phyloP scores from a whole-genome alignment of 1,140 invertebrate genomes.

The Diorhabda sublineata region DNA sequence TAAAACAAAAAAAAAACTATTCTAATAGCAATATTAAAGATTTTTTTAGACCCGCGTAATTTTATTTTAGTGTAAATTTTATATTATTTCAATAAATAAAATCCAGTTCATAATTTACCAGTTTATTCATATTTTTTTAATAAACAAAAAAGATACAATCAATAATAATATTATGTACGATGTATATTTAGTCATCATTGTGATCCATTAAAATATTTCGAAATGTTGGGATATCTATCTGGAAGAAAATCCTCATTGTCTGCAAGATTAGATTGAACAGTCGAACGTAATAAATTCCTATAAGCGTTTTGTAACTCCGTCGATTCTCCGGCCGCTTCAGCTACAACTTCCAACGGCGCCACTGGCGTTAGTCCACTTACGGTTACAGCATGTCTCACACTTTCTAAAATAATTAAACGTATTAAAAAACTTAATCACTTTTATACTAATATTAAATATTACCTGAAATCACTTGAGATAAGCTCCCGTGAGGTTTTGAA shows the following conservation, averaged over 20 bases:
- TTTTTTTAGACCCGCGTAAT: no score
- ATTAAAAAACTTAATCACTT: not conserved
- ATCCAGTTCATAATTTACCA: no score
- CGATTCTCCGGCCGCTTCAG: conserved; percentile 44
- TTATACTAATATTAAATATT: conserved; percentile 6
- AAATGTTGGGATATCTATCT: conserved; percentile 51
- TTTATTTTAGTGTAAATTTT: no score
- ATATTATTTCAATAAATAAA: no score
- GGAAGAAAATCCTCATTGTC: conserved; percentile 52
- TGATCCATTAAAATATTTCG: conserved; percentile 46
- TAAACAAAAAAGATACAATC: not conserved
- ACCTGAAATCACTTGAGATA: conserved; percentile 47
- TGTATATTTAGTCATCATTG: conserved; percentile 2
- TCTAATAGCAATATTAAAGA: no score
- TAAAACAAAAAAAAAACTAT: not conserved
- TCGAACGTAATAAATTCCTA: conserved; percentile 46
- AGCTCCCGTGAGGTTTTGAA: conserved; percentile 47
- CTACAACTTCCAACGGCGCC: conserved; percentile 48
- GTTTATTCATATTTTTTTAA: not conserved
- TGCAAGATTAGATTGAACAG: conserved; percentile 46
- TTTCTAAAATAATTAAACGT: conserved; percentile 41
- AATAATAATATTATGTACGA: not conserved
- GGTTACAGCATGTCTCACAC: conserved; percentile 53
- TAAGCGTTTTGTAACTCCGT: conserved; percentile 49
- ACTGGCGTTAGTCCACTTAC: conserved; percentile 49